Evolutionary conservation across 2,797 vertebrate genomes (phyloP).

Genomic region (Enteromius treurensis): DNA sequence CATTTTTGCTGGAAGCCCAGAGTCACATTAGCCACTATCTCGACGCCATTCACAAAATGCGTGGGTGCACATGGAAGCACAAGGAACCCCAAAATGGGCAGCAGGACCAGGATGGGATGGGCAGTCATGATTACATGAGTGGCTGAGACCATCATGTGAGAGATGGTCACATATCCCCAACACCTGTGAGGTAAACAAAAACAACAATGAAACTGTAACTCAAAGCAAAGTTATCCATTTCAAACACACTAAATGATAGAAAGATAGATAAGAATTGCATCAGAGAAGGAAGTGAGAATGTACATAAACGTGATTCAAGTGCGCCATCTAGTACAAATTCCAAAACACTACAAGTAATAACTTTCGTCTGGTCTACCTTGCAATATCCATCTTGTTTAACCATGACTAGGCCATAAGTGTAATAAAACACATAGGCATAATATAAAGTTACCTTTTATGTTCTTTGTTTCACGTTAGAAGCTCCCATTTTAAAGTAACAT

Average conservation of each 20-base stretch:
- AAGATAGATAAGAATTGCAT: not conserved
- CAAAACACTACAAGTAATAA: not conserved
- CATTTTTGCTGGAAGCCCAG: accelerated
- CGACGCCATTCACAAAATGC: not conserved
- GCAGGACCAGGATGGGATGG: conserved; percentile 20
- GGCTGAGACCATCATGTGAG: conserved; percentile 16
- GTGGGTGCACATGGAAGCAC: not conserved
- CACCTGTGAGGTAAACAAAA: conserved; percentile 27
- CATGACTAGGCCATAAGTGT: not conserved
- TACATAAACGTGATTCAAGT: conserved; percentile 6
- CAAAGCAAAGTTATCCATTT: not conserved
- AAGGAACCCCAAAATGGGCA: conserved; percentile 17
- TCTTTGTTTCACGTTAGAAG: not conserved
- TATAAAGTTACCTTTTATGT: not conserved
- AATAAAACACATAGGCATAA: not conserved
- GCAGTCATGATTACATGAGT: conserved; percentile 42
- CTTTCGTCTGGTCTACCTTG: not conserved
- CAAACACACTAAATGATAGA: not conserved
- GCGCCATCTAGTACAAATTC: conserved; percentile 26
- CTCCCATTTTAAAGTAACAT: not conserved
- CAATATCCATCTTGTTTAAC: not conserved
- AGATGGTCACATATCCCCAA: conserved; percentile 40
- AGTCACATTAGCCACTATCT: not conserved
- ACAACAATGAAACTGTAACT: not conserved
- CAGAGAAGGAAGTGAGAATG: not conserved